These are phyloP conservation scores for Eciton burchellii DNA, from an alignment of 1,140 invertebrate genomes.

Conservation along the genomic window DNA sequence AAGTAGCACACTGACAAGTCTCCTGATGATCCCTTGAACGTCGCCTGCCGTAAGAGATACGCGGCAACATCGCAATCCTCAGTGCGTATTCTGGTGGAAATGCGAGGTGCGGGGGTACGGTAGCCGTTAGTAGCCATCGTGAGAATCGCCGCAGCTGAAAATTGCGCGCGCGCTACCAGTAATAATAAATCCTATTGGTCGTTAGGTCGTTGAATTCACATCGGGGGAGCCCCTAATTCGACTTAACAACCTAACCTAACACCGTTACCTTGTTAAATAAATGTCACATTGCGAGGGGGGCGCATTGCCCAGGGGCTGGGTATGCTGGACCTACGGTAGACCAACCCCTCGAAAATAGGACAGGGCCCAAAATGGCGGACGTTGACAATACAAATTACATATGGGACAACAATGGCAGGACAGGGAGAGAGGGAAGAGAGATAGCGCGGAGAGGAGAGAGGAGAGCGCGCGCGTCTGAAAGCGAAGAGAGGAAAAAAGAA, in stretches of 20 bases:
- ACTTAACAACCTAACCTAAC: slow-evolving; percentile 79
- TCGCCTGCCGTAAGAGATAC: too few species aligned
- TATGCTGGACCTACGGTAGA: slow-evolving; percentile 69
- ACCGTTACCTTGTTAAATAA: slow-evolving; percentile 83
- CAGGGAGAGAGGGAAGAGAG: background rate
- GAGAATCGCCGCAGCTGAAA: slow-evolving; percentile 65
- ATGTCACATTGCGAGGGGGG: slow-evolving; percentile 80
- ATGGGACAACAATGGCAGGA: slow-evolving; percentile 13
- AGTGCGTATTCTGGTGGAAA: slow-evolving; percentile 7
- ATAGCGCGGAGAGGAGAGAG: too few species aligned
- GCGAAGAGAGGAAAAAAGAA: slow-evolving; percentile 17
- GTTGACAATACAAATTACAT: slow-evolving; percentile 48
- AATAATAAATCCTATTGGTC: slow-evolving; percentile 82
- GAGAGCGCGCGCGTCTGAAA: background rate
- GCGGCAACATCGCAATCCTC: too few species aligned
- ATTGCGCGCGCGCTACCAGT: slow-evolving; percentile 58
- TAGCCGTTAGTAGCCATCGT: slow-evolving; percentile 70
- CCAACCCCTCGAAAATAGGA: slow-evolving; percentile 80
- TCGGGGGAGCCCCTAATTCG: slow-evolving; percentile 79
- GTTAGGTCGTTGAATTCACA: slow-evolving; percentile 74
- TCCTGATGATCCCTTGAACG: too few species aligned
- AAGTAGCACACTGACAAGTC: too few species aligned
- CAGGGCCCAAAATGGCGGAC: slow-evolving; percentile 80
- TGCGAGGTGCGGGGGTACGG: slow-evolving; percentile 11
- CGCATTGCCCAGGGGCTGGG: slow-evolving; percentile 68